Evolutionary conservation across 2,797 vertebrate species (phyloP).

Genomic region (Oreochromis grahami): DNA sequence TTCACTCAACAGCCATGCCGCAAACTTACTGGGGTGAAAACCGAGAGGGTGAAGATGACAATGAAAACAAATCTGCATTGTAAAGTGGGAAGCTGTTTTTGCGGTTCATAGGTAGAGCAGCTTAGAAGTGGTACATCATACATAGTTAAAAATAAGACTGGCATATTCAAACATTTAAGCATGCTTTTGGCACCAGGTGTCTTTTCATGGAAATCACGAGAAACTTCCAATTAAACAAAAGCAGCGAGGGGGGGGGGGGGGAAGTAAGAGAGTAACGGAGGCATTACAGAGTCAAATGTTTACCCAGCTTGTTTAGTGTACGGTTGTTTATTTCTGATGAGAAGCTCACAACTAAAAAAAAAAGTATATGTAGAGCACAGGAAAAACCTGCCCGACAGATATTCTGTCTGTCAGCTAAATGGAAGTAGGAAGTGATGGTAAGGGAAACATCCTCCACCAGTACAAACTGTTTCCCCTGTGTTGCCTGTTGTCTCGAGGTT

Average conservation of each 20-base stretch:
- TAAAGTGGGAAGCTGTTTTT: conserved; percentile 14
- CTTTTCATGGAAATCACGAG: conserved; percentile 41
- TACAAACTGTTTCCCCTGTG: conserved; percentile 56
- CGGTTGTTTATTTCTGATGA: conserved; percentile 52
- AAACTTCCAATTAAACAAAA: conserved; percentile 56
- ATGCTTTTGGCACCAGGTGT: not conserved
- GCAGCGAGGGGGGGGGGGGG: not conserved
- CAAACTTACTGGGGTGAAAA: conserved; percentile 8
- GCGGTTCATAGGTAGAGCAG: conserved; percentile 3
- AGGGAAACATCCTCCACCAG: conserved; percentile 51
- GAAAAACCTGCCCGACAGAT: conserved; percentile 62
- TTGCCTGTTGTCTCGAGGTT: conserved; percentile 50
- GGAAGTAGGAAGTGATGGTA: conserved; percentile 60
- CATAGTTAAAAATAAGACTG: conserved; percentile 36
- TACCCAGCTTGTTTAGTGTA: conserved; percentile 38
- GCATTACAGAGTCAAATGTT: conserved; percentile 39
- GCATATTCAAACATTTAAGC: conserved; percentile 43
- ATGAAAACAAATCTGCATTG: conserved; percentile 33
- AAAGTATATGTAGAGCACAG: conserved; percentile 56
- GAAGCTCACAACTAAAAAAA: conserved; percentile 49
- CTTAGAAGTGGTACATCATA: conserved; percentile 23
- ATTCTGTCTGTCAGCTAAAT: conserved; percentile 67
- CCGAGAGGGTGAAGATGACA: conserved; percentile 17
- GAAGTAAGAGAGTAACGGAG: not conserved
- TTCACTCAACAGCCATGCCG: conserved; percentile 22